Percentiles rank a stretch among this genome's conserved stretches.
These are phyloP conservation scores for Contarinia nasturtii DNA, from an alignment of 1,140 invertebrate species.

Conservation along the genomic window DNA sequence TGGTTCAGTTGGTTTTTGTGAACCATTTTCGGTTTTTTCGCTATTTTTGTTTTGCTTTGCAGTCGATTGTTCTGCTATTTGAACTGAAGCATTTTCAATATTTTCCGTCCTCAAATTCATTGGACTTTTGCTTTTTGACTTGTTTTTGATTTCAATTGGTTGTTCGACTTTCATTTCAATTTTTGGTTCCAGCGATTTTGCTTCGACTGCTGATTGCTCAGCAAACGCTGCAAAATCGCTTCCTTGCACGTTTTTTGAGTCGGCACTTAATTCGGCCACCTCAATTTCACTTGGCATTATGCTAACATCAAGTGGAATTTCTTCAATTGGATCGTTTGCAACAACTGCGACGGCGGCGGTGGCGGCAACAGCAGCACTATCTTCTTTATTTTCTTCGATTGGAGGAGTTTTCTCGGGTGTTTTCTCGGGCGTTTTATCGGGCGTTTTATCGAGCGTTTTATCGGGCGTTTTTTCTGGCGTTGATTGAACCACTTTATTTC, in stretches of 20 bases:
- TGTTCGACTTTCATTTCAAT: too few species aligned
- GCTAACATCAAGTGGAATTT: background rate
- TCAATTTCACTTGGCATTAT: background rate
- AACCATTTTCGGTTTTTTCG: background rate
- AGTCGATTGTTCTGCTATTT: background rate
- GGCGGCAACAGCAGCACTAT: background rate
- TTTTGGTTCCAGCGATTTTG: background rate
- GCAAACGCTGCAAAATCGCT: conserved; percentile 1
- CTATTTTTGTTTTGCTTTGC: background rate
- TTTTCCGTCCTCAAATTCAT: too few species aligned
- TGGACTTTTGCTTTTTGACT: background rate
- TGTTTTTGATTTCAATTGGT: background rate
- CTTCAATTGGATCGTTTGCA: background rate
- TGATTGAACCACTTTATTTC: background rate
- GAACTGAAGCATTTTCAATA: too few species aligned
- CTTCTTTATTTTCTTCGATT: background rate
- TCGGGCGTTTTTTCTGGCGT: background rate
- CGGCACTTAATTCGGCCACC: background rate
- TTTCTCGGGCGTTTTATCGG: background rate
- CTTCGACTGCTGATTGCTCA: background rate
- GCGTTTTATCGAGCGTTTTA: background rate
- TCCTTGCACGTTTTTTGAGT: conserved; percentile 2
- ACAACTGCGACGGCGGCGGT: too few species aligned
- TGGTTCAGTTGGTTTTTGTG: background rate
- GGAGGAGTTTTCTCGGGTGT: background rate